Conservation (phyloP, 2,113 vertebrate genomes). For the Tauraco erythrolophus region DNA sequence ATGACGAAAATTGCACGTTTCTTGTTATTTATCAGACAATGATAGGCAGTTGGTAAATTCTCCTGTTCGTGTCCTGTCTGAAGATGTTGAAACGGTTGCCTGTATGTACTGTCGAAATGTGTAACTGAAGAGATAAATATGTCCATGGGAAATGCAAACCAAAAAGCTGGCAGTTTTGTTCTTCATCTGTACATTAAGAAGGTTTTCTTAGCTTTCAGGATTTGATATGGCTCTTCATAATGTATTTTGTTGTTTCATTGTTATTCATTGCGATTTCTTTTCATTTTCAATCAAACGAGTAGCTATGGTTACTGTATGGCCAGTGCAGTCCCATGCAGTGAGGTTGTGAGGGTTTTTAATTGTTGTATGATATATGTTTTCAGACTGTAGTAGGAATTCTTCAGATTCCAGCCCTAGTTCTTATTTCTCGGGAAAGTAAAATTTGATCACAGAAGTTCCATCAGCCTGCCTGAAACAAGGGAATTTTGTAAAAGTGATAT, state of each 20-base stretch:
- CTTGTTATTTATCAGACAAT: not conserved
- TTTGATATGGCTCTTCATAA: not conserved
- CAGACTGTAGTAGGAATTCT: not conserved
- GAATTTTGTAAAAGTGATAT: not conserved
- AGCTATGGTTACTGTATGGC: conserved; percentile 13
- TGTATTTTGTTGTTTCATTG: not conserved
- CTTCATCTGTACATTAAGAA: not conserved
- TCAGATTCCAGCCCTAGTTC: not conserved
- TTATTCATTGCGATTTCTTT: not conserved
- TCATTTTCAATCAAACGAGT: conserved; percentile 5
- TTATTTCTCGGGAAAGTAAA: not conserved
- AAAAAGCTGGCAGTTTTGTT: not conserved
- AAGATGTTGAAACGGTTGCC: not conserved
- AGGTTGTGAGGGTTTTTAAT: not conserved
- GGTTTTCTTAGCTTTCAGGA: not conserved
- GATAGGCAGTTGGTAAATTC: not conserved
- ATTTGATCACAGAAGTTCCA: not conserved
- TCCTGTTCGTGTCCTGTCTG: not conserved
- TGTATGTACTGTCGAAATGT: not conserved
- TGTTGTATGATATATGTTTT: not conserved
- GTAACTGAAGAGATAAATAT: not conserved
- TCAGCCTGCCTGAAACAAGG: not conserved
- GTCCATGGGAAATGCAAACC: not conserved
- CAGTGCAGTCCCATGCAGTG: not conserved
- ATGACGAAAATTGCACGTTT: not conserved